Base-by-base conservation (phyloP, 2,113 vertebrate genomes). In the Paradoxurus hermaphroditus region DNA sequence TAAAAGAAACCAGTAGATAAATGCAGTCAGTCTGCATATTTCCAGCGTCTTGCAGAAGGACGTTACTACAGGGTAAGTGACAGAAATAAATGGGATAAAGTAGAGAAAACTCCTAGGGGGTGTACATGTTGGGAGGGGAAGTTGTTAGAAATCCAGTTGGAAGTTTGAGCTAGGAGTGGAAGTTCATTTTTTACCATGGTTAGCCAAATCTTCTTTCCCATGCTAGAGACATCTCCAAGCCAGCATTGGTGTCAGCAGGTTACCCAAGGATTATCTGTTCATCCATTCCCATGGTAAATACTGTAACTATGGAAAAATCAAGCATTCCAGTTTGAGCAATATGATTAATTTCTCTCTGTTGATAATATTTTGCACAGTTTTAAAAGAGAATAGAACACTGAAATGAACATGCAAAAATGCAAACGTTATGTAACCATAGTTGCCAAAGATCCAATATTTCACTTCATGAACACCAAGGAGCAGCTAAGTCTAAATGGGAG, bases 271-370 rank as follows among this genome's bases (percentile, higher is more conserved):
- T 92, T 94, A 89, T 53, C 78, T 39, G 34, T 36, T 51, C 72
- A 53, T 70, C 67, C 67, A 95, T 97, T 92, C 73, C 96, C 75
- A 75, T 93, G 90, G 70, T 34, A 87, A 92, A 62, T 31, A 36
- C 15, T 68, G 18, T 89, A 95, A 83, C 94, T 67, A 83, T 46
- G 29, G 81, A 83, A 67, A 97, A 91, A 89, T 25, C 90, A 41
- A 89, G 31, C 89, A 72, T 90, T 94, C 75, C 46, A 29, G 9
- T 68, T 92, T 62, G 44, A 95, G 84, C 31, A 96, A 18, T 65
- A 15, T 23, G n/a, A 94, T 78, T 92, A n/a, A 44, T n/a, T 75
- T 83, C 51, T 68, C 41, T 89, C 23, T 39, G 49, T 67, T 84
- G 92, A 78, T 83, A 82, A 41, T 51, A 90, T 56, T 86, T 90